Evolutionary conservation across 2,888 invertebrate species (phyloP), one percentile per base, ranked within the genome.

Genomic region (Strigamia crassipes): DNA sequence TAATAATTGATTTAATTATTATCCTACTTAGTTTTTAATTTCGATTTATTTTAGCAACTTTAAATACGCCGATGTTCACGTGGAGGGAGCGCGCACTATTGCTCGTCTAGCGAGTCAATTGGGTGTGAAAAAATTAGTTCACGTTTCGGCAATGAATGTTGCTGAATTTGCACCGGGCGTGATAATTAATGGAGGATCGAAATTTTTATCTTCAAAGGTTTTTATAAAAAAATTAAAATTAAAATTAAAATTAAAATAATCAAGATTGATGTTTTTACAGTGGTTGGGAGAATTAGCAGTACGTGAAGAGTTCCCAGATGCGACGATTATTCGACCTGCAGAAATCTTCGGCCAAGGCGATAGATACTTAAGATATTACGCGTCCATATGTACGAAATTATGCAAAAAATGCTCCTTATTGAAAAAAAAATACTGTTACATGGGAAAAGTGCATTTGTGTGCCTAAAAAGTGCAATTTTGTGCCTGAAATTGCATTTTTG

Each of bases 331-430:
- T 84, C 91, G 96, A 82, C 97, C 99, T n/a, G 90, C 97, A 0
- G 94, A 95, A 87, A 93, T 97, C 82, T 98, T 94, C 89, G 99
- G 98, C 0, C 92, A 93, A 83, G 93, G 94, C 86, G 99, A 99
- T 89, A 90, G 94, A 84, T 99, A 97, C 89, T 87, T 91, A 1
- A 85, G 86, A 86, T 90, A 88, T 83, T 89, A 87, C 82, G 83
- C 85, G 41, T 82, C 80, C 41, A 42, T 82, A n/a, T 86, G 88
- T 87, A 85, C 85, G 86, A 85, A 38, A n/a, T 78, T 61, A n/a
- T n/a, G 27, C 27, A 1, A 2, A 27, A 27, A 27, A 27, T 27
- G 27, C 27, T 27, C 27, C 27, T 27, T 3, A 1, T 27, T 27
- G 27, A 27, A 27, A 2, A 3, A 27, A 27, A 27, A 27, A 27